Evolutionary conservation across 2,797 vertebrate species (phyloP), one percentile per base, ranked within the genome.

Genomic region (Sus cebifrons): DNA sequence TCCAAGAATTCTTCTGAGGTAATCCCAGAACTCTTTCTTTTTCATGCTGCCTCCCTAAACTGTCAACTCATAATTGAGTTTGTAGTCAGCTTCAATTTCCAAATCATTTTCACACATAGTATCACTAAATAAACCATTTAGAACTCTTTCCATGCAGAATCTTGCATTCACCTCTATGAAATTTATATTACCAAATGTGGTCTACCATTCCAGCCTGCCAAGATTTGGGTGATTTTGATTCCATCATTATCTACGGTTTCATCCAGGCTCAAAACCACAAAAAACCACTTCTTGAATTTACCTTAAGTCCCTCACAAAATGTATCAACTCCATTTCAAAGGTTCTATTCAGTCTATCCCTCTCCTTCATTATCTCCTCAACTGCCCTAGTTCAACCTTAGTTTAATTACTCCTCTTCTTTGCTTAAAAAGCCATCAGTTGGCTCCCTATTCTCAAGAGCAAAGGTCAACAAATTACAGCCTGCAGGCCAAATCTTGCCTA

Each of bases 331-430:
- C 70, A 32, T 58, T 91, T 87, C 49, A 71, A 82, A 91, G 67
- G 18, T 75, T 78, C 25, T 90, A 4, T 67, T 58, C 44, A 90
- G 32, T 29, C 9, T 17, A 36, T 73, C 4, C 49, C 10, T 74
- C 21, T 74, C 2, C 14, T 83, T 87, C 70, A 67, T 82, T 65
- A 27, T 79, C 68, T 96, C 21, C 36, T 77, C 78, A 25, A 52
- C 6, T 52, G 10, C 62, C 64, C 23, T 90, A 21, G 36, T 70
- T 87, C 32, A 40, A 29, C 13, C 15, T 93, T 86, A 56, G 85
- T 71, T 83, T 94, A 96, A 95, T 75, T 91, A 89, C 60, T 1
- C 49, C 64, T 92, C n/a, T 52, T 95, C 23, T 95, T 91, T 21
- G 14, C 70, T 81, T 92, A 86, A 78, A 95, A 96, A 60, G 60